Evolutionary conservation across 1,140 invertebrate genomes (phyloP).

Genomic region (Lucilia sericata): DNA sequence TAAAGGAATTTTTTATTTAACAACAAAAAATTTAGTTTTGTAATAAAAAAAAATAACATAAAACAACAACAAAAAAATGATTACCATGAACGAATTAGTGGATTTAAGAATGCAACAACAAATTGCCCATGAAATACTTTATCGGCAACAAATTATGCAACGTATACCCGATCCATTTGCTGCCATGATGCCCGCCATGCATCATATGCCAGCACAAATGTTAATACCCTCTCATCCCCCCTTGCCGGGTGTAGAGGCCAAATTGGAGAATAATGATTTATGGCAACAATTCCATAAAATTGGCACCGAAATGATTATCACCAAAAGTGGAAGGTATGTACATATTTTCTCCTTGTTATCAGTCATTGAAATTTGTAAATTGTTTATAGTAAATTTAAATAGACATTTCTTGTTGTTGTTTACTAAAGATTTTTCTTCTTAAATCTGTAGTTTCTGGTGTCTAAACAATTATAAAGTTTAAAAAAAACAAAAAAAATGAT

Average conservation of each 20-base stretch:
- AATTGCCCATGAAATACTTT: constrained; percentile 62
- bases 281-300: constrained; percentile 97
- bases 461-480: background rate
- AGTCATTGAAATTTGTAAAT: constrained; percentile 1
- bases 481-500: constrained; percentile 9
- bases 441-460: no score
- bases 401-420: background rate
- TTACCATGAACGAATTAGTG: constrained; percentile 66
- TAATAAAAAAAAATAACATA: background rate
- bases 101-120: constrained; percentile 67
- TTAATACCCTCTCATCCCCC: constrained; percentile 62
- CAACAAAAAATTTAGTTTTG: background rate
- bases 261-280: constrained; percentile 89
- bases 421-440: background rate
- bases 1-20: no score
- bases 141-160: constrained; percentile 67
- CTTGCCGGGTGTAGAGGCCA: constrained; percentile 68
- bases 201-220: constrained; percentile 56
- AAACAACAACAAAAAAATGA: constrained; percentile 51
- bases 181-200: constrained; percentile 37
- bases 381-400: background rate
- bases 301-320: constrained; percentile 99
- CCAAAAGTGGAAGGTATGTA: constrained; percentile 93
- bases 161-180: constrained; percentile 59
- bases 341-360: background rate